Conservation (phyloP, 2,888 invertebrate genomes). For the Aproaerema taeniolella region DNA sequence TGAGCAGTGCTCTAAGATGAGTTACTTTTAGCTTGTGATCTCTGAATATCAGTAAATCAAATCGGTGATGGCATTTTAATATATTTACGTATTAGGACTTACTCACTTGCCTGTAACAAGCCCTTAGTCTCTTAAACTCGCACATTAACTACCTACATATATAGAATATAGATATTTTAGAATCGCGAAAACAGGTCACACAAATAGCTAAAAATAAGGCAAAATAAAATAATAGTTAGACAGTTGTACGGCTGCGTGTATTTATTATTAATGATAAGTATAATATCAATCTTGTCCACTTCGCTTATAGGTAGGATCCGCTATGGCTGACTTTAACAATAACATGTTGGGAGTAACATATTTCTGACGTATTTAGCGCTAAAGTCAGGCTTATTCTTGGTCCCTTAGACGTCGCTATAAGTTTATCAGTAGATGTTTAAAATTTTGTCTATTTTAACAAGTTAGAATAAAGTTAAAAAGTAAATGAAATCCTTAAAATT, state of each 20-base stretch:
- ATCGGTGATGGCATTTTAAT: background rate
- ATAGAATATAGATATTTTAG: slow-evolving; percentile 11
- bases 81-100: slow-evolving; percentile 10
- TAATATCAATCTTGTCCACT: slow-evolving; percentile 41
- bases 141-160: slow-evolving; percentile 28
- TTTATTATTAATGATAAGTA: slow-evolving; percentile 28
- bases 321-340: slow-evolving; percentile 15
- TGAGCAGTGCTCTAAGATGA: slow-evolving; percentile 7
- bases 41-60: too few relatives aligned
- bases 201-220: slow-evolving; percentile 23
- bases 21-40: slow-evolving; percentile 1
- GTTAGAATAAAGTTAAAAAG: too few relatives aligned
- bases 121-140: slow-evolving; percentile 56
- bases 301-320: slow-evolving; percentile 33
- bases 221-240: slow-evolving; percentile 32
- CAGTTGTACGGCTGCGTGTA: slow-evolving; percentile 29
- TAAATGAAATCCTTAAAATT: too few relatives aligned
- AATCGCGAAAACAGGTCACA: slow-evolving; percentile 18
- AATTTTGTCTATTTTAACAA: too few relatives aligned
- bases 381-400: too few relatives aligned
- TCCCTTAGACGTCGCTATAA: too few relatives aligned
- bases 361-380: too few relatives aligned
- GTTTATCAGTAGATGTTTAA: too few relatives aligned
- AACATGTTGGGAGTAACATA: too few relatives aligned
- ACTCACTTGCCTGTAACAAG: slow-evolving; percentile 58